Percentiles rank a stretch among this genome's conserved stretches.
phyloP scores from a whole-genome alignment of 2,888 invertebrate genomes.

The Hypomecis atomaria region DNA sequence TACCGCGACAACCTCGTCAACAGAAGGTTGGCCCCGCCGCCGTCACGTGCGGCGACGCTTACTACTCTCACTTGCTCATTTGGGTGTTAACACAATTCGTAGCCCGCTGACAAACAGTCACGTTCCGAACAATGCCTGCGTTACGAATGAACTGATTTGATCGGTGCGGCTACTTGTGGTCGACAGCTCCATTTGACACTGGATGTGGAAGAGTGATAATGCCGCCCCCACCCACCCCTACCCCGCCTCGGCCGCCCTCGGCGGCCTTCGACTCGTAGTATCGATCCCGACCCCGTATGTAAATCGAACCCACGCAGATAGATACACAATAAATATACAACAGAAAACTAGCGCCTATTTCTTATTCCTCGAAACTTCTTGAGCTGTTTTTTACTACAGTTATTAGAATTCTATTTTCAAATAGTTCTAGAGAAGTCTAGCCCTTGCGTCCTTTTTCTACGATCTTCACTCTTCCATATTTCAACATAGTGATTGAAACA shows the following conservation, averaged over 20 bases:
- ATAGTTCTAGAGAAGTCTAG: conserved; percentile 68
- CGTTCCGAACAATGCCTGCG: conserved; percentile 35
- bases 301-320: conserved; percentile 38
- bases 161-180: conserved; percentile 75
- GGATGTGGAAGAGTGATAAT: conserved; percentile 84
- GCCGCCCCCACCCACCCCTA: conserved; percentile 46
- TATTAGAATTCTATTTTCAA: conserved; percentile 53
- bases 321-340: conserved; percentile 59
- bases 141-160: conserved; percentile 48
- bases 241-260: conserved; percentile 38
- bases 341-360: conserved; percentile 35
- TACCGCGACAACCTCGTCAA: conserved; percentile 99
- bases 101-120: conserved; percentile 59
- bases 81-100: conserved; percentile 75
- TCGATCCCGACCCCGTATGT: conserved; percentile 41
- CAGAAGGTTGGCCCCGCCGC: conserved; percentile 91
- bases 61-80: conserved; percentile 63
- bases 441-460: conserved; percentile 63
- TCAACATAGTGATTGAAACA: conserved; percentile 62
- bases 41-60: conserved; percentile 58
- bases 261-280: conserved; percentile 40
- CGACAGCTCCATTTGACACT: conserved; percentile 70
- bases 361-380: conserved; percentile 35
- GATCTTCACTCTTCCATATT: conserved; percentile 84
- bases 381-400: conserved; percentile 34